Conservation (phyloP, 2,888 invertebrate species). For the Ormyrus thymus region DNA sequence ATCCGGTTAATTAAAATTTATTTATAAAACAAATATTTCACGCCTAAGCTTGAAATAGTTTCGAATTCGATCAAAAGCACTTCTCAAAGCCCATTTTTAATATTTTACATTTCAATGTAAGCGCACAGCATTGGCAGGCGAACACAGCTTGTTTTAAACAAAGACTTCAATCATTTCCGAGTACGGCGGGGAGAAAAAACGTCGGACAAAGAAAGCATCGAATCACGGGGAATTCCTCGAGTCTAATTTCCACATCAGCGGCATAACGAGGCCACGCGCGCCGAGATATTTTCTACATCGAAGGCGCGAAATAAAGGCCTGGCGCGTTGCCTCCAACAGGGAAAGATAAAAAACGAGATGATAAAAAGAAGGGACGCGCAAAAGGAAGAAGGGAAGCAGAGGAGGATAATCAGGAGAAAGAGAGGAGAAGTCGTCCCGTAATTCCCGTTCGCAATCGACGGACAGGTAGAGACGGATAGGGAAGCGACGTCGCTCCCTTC, state of each 20-base stretch:
- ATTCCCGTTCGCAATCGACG: constrained; percentile 32
- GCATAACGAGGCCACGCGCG: neutral
- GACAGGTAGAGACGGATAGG: constrained; percentile 24
- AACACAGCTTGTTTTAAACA: too few relatives aligned
- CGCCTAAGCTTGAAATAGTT: too few relatives aligned
- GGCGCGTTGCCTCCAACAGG: neutral
- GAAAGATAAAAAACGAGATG: constrained; percentile 8
- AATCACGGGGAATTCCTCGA: constrained; percentile 12
- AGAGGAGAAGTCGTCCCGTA: constrained; percentile 20
- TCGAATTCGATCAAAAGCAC: too few relatives aligned
- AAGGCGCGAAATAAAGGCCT: constrained; percentile 36
- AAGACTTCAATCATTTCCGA: too few relatives aligned
- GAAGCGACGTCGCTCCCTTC: too few relatives aligned
- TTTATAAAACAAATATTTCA: too few relatives aligned
- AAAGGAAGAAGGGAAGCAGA: neutral
- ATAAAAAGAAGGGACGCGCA: neutral
- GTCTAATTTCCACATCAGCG: constrained; percentile 28
- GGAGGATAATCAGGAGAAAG: neutral
- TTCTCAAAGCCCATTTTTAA: too few relatives aligned
- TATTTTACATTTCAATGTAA: too few relatives aligned
- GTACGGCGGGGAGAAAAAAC: neutral
- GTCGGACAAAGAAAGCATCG: constrained; percentile 25
- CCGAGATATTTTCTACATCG: constrained; percentile 44
- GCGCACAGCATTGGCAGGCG: too few relatives aligned
- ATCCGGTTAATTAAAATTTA: too few relatives aligned